Conservation (phyloP, 2,797 vertebrate species). For the Delichon dasypus region DNA sequence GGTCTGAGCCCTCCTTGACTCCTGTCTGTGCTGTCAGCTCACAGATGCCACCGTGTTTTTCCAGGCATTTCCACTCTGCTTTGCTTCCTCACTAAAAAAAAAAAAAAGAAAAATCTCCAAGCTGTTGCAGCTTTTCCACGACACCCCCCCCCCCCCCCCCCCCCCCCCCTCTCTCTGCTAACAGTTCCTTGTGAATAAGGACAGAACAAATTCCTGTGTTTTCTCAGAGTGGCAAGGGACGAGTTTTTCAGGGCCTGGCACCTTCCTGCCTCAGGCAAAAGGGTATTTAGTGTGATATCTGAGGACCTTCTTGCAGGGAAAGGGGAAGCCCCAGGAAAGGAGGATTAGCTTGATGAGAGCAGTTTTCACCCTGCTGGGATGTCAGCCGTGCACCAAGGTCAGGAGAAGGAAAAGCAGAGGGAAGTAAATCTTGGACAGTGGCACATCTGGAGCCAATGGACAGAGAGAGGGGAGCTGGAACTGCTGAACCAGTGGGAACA, state of each 20-base stretch:
- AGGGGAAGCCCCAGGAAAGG: constrained; percentile 16
- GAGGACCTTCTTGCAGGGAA: neutral
- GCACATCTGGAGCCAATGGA: neutral
- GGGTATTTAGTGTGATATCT: neutral
- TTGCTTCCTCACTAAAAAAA: neutral
- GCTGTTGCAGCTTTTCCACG: neutral
- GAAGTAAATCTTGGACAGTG: neutral
- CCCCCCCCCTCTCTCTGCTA: neutral
- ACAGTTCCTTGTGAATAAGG: neutral
- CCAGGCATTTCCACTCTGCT: neutral
- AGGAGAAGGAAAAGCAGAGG: constrained; percentile 8
- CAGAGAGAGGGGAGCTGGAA: neutral
- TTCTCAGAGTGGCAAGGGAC: neutral
- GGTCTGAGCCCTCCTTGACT: neutral
- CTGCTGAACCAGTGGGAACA: neutral
- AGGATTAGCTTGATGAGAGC: neutral
- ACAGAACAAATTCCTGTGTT: neutral
- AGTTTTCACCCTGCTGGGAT: constrained; percentile 2
- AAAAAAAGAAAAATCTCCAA: neutral
- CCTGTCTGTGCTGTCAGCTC: neutral
- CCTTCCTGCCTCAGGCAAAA: neutral
- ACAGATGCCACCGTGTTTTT: neutral
- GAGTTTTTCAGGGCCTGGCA: neutral
- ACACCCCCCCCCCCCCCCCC: too few species aligned
- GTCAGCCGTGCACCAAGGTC: neutral